A percentile compares a stretch with the other conserved stretches of the same genome.
Evolutionary conservation across 2,113 vertebrate genomes (phyloP).

Genomic region (Morone chrysops): DNA sequence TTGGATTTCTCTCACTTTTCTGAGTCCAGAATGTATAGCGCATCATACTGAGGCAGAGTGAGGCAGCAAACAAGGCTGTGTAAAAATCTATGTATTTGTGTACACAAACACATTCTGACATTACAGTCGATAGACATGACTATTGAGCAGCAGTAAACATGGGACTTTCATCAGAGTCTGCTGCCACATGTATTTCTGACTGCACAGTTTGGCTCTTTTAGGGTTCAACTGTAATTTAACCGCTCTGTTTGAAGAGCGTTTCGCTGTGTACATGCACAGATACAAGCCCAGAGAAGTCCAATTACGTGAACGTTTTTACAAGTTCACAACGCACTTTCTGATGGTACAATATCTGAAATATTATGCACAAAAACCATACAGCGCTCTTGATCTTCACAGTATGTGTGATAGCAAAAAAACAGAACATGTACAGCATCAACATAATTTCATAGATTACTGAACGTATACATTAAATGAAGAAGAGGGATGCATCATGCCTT

Average conservation of each 20-base stretch:
- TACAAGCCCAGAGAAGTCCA: not conserved
- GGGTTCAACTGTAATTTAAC: conserved; percentile 22
- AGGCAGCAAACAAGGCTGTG: not conserved
- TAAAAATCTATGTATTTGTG: not conserved
- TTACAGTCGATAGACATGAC: not conserved
- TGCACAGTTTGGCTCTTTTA: not conserved
- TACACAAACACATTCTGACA: not conserved
- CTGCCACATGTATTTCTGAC: conserved; percentile 9
- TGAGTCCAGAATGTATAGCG: no score
- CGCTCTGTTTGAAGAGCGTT: not conserved
- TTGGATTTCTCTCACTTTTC: no score
- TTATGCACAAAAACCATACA: not conserved
- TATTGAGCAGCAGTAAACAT: not conserved
- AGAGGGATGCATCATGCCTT: not conserved
- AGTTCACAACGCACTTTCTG: not conserved
- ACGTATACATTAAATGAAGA: conserved; percentile 7
- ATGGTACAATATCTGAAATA: not conserved
- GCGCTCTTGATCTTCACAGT: conserved; percentile 14
- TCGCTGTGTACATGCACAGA: not conserved
- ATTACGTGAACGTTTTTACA: not conserved
- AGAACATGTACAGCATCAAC: not conserved
- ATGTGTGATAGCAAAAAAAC: not conserved
- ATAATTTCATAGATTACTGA: not conserved
- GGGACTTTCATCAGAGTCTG: conserved; percentile 4
- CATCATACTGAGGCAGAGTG: not conserved